Conservation (phyloP, 2,113 vertebrate genomes). For the Nansenia antarctica region DNA sequence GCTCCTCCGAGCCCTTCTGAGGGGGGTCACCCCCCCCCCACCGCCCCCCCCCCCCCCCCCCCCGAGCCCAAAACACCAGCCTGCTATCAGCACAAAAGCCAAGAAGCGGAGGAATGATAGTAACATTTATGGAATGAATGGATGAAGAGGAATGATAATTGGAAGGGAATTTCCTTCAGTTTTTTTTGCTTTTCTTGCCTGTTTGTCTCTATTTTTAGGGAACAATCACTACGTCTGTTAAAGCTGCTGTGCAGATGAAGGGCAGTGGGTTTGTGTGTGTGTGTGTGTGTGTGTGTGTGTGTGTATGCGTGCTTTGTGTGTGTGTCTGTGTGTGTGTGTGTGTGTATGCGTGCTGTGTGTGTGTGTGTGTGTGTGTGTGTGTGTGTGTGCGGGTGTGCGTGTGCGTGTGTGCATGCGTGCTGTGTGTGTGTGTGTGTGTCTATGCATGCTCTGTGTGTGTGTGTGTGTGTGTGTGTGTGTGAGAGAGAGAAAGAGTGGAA, state of each 20-base stretch:
- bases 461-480: conserved; percentile 2
- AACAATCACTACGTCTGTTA: conserved; percentile 42
- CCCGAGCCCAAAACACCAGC: not conserved
- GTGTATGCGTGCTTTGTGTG: no score
- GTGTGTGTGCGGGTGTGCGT: no score
- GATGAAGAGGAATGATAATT: conserved; percentile 61
- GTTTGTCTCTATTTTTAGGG: conserved; percentile 43
- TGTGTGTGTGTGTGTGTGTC: no score
- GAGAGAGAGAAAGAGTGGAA: not conserved
- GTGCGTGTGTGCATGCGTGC: no score
- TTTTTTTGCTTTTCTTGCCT: conserved; percentile 11
- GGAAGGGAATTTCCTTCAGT: conserved; percentile 44
- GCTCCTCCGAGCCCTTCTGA: no score
- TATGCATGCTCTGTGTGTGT: no score
- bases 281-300: no score
- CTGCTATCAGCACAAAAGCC: not conserved
- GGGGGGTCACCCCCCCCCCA: conserved; percentile 25
- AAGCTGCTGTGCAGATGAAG: conserved; percentile 48
- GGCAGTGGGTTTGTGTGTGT: no score
- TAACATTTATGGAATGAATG: no score
- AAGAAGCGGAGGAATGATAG: no score
- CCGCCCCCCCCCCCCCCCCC: conserved; percentile 30
- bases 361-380: conserved; percentile 26
- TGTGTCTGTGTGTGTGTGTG: no score
- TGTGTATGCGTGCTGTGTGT: no score